Evolutionary conservation across 2,888 invertebrate species (phyloP), one percentile per base, ranked within the genome.

Genomic region (Miltochrista miniata): DNA sequence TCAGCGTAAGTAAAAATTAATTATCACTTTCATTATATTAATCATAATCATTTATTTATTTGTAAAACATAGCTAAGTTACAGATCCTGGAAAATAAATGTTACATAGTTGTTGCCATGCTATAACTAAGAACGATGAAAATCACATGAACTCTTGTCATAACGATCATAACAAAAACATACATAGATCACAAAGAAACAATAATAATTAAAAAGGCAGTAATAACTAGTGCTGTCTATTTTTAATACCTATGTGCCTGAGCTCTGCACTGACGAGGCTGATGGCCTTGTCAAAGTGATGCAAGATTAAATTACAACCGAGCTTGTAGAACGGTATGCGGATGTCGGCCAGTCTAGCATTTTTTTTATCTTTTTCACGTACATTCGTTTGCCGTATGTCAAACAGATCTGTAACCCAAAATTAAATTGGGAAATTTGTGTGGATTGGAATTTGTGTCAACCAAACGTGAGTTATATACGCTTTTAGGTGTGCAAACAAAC

Each of bases 381-480:
- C 79, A 77, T 83, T 81, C 85, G 82, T 83, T 87, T 81, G 77
- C 76, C 67, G 76, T 74, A 81, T 78, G 79, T 84, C 87, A 87
- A 87, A 88, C 81, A 82, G 78, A 83, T 80, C 81, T 83, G 81
- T 83, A 81, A 85, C 83, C 82, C 79, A 73, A 82, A 83, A 79
- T 74, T 74, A 79, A 84, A 81, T 83, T 79, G 81, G 74, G 61
- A 79, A 71, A 76, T 82, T 80, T 80, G 75, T 71, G 69, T 61
- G 70, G 70, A 74, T 72, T 62, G 72, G 67, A 75, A 79, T 81
- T 74, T 69, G 70, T 72, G 72, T 70, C 60, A 49, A 61, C 58
- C 61, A 68, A 72, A 68, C 60, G 69, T 62, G 56, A 54, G 65
- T 40, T 52, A 40, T 59, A 51, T 54, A n/a, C 48, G 51, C 37